Conservation (phyloP, 1,140 invertebrate genomes). For the Cyclina sinensis region DNA sequence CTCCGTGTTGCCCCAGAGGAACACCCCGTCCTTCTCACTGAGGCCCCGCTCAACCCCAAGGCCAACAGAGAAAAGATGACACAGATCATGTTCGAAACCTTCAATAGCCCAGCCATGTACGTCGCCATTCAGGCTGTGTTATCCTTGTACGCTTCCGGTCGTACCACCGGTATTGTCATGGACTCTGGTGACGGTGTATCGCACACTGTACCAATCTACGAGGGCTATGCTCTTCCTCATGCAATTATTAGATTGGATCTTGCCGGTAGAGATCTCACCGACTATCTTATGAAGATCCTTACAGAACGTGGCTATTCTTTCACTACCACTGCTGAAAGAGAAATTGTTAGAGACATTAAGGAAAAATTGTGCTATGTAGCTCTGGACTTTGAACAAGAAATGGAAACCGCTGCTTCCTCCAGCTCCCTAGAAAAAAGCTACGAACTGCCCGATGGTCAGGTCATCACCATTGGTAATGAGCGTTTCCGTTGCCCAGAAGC, state of each 20-base stretch:
- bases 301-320: constrained; percentile 94
- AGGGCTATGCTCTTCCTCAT: constrained; percentile 93
- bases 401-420: not conserved
- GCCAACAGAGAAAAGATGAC: constrained; percentile 87
- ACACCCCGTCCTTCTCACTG: constrained; percentile 87
- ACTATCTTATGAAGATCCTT: constrained; percentile 96
- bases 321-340: constrained; percentile 91
- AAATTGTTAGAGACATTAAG: constrained; percentile 90
- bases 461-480: no score
- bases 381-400: constrained; percentile 18
- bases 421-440: no score
- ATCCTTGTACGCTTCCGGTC: constrained; percentile 96
- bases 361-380: not conserved
- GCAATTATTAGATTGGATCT: constrained; percentile 95
- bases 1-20: constrained; percentile 94
- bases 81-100: constrained; percentile 88
- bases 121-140: constrained; percentile 97
- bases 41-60: constrained; percentile 85
- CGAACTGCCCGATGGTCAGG: no score
- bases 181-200: constrained; percentile 97
- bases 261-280: constrained; percentile 95
- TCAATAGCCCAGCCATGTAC: constrained; percentile 97
- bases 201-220: constrained; percentile 96
- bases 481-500: no score
- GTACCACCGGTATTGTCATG: constrained; percentile 97